Conservation (phyloP, 2,888 invertebrate genomes). For the Eristalis arbustorum region DNA sequence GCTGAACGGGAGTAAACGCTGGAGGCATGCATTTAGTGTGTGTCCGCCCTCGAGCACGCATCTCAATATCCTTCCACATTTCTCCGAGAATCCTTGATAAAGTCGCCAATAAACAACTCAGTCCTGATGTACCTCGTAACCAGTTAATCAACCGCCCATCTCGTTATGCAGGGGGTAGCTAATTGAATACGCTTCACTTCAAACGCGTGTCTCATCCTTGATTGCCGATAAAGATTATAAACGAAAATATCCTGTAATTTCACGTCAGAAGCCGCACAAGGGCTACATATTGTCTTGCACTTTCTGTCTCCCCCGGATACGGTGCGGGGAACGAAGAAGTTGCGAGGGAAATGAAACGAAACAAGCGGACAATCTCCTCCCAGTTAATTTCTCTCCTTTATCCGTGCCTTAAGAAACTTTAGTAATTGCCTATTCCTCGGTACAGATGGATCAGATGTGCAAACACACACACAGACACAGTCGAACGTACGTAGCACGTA, state of each 20-base stretch:
- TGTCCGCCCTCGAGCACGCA: too few relatives aligned
- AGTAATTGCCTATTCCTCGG: slow-evolving; percentile 51
- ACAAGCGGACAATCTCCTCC: neutral
- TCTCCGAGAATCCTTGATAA: too few relatives aligned
- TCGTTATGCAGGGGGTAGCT: slow-evolving; percentile 5
- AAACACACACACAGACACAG: slow-evolving; percentile 1
- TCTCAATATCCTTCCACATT: too few relatives aligned
- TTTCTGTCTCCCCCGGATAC: neutral
- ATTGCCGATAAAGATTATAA: slow-evolving; percentile 42
- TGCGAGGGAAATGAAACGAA: neutral
- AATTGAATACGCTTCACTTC: slow-evolving; percentile 16
- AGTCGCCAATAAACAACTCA: too few relatives aligned
- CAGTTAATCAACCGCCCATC: neutral
- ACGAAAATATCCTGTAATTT: slow-evolving; percentile 57
- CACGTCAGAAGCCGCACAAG: slow-evolving; percentile 26
- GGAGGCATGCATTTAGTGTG: too few relatives aligned
- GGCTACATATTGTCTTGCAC: slow-evolving; percentile 14
- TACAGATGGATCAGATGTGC: slow-evolving; percentile 24
- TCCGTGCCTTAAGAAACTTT: slow-evolving; percentile 49
- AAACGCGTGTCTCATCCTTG: slow-evolving; percentile 3
- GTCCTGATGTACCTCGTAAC: neutral
- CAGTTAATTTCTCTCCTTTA: slow-evolving; percentile 53
- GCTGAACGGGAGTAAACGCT: too few relatives aligned
- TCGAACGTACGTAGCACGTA: too few relatives aligned
- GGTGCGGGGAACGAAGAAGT: slow-evolving; percentile 3